These are phyloP conservation scores for Setophaga kirtlandii DNA, from an alignment of 2,113 vertebrate species.

Conservation along the genomic window DNA sequence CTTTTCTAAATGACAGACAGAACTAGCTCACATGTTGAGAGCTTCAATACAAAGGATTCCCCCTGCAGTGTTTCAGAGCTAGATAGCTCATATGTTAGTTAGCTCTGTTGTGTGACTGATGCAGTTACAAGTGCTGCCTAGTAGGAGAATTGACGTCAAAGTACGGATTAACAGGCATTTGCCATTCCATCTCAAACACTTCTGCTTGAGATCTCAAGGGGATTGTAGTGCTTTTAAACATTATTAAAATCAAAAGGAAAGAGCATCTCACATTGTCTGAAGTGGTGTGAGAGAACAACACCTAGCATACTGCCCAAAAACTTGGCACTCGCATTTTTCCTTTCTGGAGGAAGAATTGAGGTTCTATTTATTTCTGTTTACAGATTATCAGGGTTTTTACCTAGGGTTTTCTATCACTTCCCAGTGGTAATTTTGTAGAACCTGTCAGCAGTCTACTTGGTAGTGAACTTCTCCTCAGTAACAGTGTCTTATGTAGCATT, in stretches of 20 bases:
- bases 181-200: conserved; percentile 11
- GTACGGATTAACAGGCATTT: conserved; percentile 27
- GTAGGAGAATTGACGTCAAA: conserved; percentile 47
- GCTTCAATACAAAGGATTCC: neutral
- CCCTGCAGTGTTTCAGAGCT: conserved; percentile 15
- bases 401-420: neutral
- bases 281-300: neutral
- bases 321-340: neutral
- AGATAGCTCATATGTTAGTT: conserved; percentile 2
- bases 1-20: conserved; percentile 32
- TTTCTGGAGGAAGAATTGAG: neutral
- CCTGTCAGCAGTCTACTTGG: neutral
- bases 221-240: neutral
- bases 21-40: conserved; percentile 31
- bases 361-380: neutral
- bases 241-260: neutral
- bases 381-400: neutral
- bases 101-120: conserved; percentile 34
- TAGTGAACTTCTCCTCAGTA: neutral
- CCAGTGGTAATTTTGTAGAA: neutral
- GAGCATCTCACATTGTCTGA: neutral
- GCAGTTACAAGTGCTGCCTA: conserved; percentile 36
- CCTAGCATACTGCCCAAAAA: neutral
- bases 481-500: neutral
- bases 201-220: conserved; percentile 15